phyloP scores from a whole-genome alignment of 2,113 vertebrate genomes.

The Cranoglanis bouderius region DNA sequence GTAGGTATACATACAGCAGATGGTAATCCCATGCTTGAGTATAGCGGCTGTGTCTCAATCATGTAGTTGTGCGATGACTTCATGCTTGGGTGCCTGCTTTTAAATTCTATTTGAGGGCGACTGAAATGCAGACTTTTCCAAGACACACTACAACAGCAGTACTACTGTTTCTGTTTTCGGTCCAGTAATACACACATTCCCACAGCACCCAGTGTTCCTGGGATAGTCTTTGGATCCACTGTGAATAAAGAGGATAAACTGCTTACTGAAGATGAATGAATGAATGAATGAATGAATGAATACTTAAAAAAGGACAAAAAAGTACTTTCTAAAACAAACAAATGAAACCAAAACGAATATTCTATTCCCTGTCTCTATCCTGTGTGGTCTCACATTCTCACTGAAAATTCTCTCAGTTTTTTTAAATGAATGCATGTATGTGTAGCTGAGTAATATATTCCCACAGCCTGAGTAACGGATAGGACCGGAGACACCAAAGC shows the following conservation, averaged over 20 bases:
- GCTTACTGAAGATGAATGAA: not conserved
- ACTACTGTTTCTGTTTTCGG: not conserved
- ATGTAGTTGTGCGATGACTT: not conserved
- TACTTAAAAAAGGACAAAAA: not conserved
- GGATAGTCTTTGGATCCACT: not conserved
- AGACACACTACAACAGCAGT: not conserved
- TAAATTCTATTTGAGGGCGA: not conserved
- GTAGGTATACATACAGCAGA: not conserved
- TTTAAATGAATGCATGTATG: not conserved
- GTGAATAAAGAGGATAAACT: not conserved
- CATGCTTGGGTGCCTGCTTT: slow-evolving; percentile 22
- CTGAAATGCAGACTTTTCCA: not conserved
- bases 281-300: not conserved
- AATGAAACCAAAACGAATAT: not conserved
- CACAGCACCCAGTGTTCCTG: not conserved
- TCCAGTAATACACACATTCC: not conserved
- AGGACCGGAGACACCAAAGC: not conserved
- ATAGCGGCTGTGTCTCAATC: not conserved
- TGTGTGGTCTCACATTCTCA: not conserved
- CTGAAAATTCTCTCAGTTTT: not conserved
- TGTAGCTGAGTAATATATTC: not conserved
- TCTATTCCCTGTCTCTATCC: not conserved
- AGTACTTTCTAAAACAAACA: not conserved
- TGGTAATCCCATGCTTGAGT: not conserved
- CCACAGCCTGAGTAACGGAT: not conserved